A percentile compares a stretch with the other conserved stretches of the same genome.
Conservation (phyloP, 2,888 invertebrate species). For the Molanna angustata region DNA sequence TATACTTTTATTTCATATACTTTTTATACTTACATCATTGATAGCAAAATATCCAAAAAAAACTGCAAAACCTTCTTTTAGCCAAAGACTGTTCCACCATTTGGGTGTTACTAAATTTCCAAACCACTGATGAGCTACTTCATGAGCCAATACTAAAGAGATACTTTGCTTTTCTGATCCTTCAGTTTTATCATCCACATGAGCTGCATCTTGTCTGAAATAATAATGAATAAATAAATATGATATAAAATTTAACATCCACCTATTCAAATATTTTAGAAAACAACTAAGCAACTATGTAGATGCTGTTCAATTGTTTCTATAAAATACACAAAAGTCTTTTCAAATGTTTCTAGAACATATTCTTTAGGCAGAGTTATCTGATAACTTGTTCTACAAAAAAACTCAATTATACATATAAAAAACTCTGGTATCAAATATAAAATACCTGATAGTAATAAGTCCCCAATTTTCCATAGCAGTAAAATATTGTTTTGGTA, state of each 20-base stretch:
- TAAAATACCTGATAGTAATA: slow-evolving; percentile 56
- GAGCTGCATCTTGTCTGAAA: slow-evolving; percentile 36
- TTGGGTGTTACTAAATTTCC: slow-evolving; percentile 61
- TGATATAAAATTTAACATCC: too few species aligned
- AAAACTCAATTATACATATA: too few species aligned
- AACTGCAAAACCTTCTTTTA: slow-evolving; percentile 56
- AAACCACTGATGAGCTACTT: slow-evolving; percentile 70
- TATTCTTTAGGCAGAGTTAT: too few species aligned
- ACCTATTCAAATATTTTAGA: too few species aligned
- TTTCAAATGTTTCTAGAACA: too few species aligned
- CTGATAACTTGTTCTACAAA: too few species aligned
- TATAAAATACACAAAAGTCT: too few species aligned
- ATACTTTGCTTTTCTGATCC: slow-evolving; percentile 51
- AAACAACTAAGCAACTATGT: too few species aligned
- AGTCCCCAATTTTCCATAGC: slow-evolving; percentile 73
- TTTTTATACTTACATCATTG: slow-evolving; percentile 34
- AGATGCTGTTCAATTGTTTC: too few species aligned
- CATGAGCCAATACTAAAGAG: slow-evolving; percentile 60
- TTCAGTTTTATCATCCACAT: slow-evolving; percentile 34
- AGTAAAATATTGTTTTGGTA: slow-evolving; percentile 68
- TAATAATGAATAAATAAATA: too few species aligned
- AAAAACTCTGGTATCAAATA: too few species aligned
- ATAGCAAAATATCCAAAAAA: slow-evolving; percentile 49
- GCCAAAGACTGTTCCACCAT: slow-evolving; percentile 62
- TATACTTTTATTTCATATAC: background rate